Evolutionary conservation across 1,140 invertebrate genomes (phyloP), one percentile per base, ranked within the genome.

Genomic region (Sitodiplosis mosellana): DNA sequence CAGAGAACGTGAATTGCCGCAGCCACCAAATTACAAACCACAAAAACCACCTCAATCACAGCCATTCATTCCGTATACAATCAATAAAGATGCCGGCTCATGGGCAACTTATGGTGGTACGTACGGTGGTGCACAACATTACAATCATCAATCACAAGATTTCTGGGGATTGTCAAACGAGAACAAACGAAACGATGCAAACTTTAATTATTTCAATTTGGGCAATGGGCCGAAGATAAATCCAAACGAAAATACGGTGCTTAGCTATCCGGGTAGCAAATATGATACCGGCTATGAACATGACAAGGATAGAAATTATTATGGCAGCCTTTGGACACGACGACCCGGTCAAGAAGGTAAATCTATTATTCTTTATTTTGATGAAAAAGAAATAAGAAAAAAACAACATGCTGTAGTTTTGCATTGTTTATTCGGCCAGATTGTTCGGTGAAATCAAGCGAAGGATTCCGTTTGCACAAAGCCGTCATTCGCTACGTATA

Each of bases 391-490:
- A n/a, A n/a, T n/a, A n/a, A n/a, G n/a, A n/a, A n/a, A n/a, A n/a
- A n/a, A n/a, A n/a, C n/a, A n/a, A n/a, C n/a, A n/a, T n/a, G n/a
- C n/a, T n/a, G n/a, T n/a, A n/a, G n/a, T n/a, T n/a, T n/a, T n/a
- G n/a, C n/a, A n/a, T n/a, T n/a, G n/a, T n/a, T n/a, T n/a, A n/a
- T n/a, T n/a, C n/a, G n/a, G n/a, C n/a, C n/a, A n/a, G 80, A 81
- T 55, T 87, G 83, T 56, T 85, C 81, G 2, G 72, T 81, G 1
- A 73, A 80, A 57, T 72, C 75, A 2, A 73, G 76, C 36, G 74
- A 78, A 5, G 83, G 83, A 0, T 84, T 84, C 63, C 74, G 79
- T 17, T 58, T 87, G 20, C 69, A 76, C 22, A 71, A 76, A 52
- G 69, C 69, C 0, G 72, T 78, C 2, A 70, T 83, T 1, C 69